These are phyloP conservation scores for Nyctalus aviator DNA, from an alignment of 2,797 vertebrate genomes.

Conservation along the genomic window DNA sequence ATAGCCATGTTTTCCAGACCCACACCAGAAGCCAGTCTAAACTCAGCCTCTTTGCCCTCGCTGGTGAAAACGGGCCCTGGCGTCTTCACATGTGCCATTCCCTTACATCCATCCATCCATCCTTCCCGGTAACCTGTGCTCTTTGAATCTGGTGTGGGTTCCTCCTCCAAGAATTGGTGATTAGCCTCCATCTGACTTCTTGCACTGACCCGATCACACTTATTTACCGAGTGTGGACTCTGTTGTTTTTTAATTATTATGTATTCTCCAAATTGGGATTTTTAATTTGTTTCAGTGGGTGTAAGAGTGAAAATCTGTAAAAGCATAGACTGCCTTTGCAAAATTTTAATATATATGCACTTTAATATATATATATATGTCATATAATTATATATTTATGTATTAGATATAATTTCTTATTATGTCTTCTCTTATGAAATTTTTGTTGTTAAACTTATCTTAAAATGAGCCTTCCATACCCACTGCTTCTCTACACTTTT, in stretches of 20 bases:
- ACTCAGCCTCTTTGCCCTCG: neutral
- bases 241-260: neutral
- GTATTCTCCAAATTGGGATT: neutral
- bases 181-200: neutral
- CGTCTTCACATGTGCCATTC: neutral
- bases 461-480: neutral
- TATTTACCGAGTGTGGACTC: neutral
- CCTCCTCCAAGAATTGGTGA: neutral
- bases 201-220: neutral
- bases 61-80: neutral
- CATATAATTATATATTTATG: neutral
- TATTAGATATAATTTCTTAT: neutral
- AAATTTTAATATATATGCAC: neutral
- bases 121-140: neutral
- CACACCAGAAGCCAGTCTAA: neutral
- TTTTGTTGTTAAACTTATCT: constrained; percentile 44
- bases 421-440: neutral
- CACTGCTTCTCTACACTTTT: neutral
- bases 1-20: neutral
- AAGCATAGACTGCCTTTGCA: neutral
- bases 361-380: neutral
- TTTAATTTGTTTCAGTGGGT: constrained; percentile 22
- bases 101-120: neutral
- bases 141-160: neutral
- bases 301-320: constrained; percentile 45